Evolutionary conservation across 2,797 vertebrate genomes (phyloP), one percentile per base, ranked within the genome.

Genomic region (Saxicola maurus): DNA sequence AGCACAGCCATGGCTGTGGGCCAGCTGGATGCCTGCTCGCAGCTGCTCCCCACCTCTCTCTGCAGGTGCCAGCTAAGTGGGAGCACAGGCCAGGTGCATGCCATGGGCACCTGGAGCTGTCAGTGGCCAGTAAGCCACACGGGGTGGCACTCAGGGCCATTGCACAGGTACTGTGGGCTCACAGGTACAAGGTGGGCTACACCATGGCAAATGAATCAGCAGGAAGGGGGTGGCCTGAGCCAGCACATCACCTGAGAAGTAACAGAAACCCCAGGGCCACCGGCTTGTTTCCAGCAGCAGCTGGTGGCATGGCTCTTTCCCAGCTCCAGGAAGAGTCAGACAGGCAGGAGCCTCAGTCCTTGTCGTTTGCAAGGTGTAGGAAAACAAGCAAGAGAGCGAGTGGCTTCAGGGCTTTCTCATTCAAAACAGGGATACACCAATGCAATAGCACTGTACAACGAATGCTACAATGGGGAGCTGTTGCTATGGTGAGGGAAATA

Each of bases 401-500:
- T 2, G 17, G 57, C 17, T 13, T 60, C 73, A 56, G 80, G 64
- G 71, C 38, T 78, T 83, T 89, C 81, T 94, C 90, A 86, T 90
- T 89, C 79, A 42, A 89, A 88, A 91, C 85, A 79, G 75, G 9
- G 48, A 49, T 59, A 61, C 85, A 87, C 78, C 95, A 30, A 48
- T 87, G 93, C 94, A 91, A 31, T 12, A 33, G 77, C 89, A 76
- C 69, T 10, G 8, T 68, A 61, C 72, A 91, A 73, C 2, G 17
- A 86, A 95, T 82, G 80, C 88, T 92, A 90, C 67, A 60, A 65
- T 74, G 82, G 80, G 79, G 75, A 35, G 77, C 79, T 71, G 62
- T 84, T 61, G 59, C 95, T 92, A 86, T 77, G 91, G 94, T 91
- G 90, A 92, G 75, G 56, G 27, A 66, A 79, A 89, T 90, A 95